These are phyloP conservation scores for Engystomops pustulosus DNA, from an alignment of 2,113 vertebrate species.

Conservation along the genomic window DNA sequence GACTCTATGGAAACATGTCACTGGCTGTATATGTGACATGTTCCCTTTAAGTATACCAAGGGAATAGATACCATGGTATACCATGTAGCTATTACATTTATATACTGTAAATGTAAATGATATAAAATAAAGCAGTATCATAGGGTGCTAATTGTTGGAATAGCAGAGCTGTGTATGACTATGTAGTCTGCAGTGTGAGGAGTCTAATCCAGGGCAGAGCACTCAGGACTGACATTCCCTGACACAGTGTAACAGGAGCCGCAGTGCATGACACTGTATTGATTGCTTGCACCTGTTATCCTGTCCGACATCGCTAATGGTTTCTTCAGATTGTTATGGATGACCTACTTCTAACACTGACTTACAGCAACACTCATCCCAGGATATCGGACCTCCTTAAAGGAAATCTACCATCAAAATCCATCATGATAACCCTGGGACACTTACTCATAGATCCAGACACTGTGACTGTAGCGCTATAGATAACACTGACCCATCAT, in stretches of 20 bases:
- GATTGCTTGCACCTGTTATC: slow-evolving; percentile 42
- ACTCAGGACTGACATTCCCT: slow-evolving; percentile 15
- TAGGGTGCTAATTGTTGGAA: neutral
- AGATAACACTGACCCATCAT: no score
- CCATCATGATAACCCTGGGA: no score
- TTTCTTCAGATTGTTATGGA: neutral
- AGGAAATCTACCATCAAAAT: no score
- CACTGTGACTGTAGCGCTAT: no score
- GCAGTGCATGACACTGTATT: neutral
- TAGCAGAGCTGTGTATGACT: neutral
- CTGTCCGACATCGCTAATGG: neutral
- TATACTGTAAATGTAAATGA: no score
- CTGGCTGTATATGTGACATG: no score
- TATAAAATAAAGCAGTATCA: no score
- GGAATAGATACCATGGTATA: no score
- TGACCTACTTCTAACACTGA: neutral
- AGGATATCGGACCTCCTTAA: neutral
- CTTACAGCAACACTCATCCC: neutral
- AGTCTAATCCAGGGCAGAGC: neutral
- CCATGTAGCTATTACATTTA: no score
- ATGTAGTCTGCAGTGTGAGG: neutral
- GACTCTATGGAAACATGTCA: no score
- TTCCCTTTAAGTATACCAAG: no score
- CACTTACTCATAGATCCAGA: no score
- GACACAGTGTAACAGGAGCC: slow-evolving; percentile 35